phyloP scores from a whole-genome alignment of 1,140 invertebrate species.

The Vanessa atalanta region DNA sequence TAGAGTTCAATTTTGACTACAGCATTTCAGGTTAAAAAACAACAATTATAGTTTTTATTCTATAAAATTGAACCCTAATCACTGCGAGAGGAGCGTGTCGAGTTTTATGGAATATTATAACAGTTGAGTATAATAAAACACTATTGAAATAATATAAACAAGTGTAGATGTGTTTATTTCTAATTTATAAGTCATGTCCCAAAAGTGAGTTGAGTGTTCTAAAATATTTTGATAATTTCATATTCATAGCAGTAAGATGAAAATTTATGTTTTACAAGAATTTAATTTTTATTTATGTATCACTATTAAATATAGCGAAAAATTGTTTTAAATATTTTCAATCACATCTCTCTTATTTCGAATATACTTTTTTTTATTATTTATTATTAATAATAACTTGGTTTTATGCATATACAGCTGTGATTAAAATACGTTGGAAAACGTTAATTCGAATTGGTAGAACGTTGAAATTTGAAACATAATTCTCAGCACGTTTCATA shows the following conservation, averaged over 20 bases:
- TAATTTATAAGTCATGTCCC: neutral
- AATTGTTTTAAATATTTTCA: neutral
- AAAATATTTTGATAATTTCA: slow-evolving; percentile 2
- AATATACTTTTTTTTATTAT: neutral
- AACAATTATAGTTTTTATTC: slow-evolving; percentile 12
- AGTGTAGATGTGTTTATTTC: neutral
- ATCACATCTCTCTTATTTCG: neutral
- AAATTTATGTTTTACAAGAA: neutral
- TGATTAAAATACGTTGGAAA: slow-evolving; percentile 26
- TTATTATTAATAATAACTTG: neutral
- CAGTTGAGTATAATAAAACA: slow-evolving; percentile 1
- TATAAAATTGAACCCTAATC: slow-evolving; percentile 32
- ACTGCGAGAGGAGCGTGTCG: slow-evolving; percentile 22
- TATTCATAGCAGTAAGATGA: neutral
- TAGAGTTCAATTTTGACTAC: slow-evolving; percentile 27
- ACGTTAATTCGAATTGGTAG: slow-evolving; percentile 20
- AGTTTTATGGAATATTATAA: slow-evolving; percentile 7
- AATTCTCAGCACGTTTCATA: slow-evolving; percentile 13
- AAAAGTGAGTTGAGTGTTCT: slow-evolving; percentile 3
- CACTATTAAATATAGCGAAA: neutral
- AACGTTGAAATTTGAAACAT: slow-evolving; percentile 13
- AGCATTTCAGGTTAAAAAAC: slow-evolving; percentile 17
- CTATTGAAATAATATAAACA: slow-evolving; percentile 6
- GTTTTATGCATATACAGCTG: neutral
- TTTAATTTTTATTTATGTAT: neutral